Conservation (phyloP, 2,888 invertebrate genomes). For the Monochamus alternatus region DNA sequence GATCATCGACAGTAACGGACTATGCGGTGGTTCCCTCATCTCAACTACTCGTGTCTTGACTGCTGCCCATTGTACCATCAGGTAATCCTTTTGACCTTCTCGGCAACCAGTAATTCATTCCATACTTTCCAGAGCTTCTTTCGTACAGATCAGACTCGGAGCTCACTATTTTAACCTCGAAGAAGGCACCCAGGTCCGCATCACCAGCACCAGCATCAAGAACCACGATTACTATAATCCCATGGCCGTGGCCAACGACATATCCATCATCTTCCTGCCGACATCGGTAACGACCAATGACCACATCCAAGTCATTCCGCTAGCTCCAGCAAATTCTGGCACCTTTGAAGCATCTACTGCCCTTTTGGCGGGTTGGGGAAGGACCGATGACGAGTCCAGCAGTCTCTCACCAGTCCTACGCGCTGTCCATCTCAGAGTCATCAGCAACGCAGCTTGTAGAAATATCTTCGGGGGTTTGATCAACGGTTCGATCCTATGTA, state of each 20-base stretch:
- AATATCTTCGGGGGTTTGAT: slow-evolving; percentile 66
- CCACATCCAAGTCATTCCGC: slow-evolving; percentile 43
- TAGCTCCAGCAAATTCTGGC: slow-evolving; percentile 52
- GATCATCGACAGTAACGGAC: slow-evolving; percentile 70
- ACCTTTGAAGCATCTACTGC: slow-evolving; percentile 66
- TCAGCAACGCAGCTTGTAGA: slow-evolving; percentile 70
- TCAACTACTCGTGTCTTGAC: slow-evolving; percentile 71
- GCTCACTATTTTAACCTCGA: slow-evolving; percentile 20
- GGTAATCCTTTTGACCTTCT: neutral
- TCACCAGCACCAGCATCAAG: slow-evolving; percentile 35
- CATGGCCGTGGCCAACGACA: slow-evolving; percentile 45
- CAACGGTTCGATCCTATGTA: slow-evolving; percentile 70
- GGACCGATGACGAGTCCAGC: slow-evolving; percentile 64
- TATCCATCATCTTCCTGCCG: slow-evolving; percentile 50
- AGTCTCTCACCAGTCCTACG: slow-evolving; percentile 67
- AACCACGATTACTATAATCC: slow-evolving; percentile 49
- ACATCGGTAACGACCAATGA: slow-evolving; percentile 37
- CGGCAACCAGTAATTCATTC: neutral
- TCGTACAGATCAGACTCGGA: slow-evolving; percentile 10
- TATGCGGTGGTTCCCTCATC: slow-evolving; percentile 73
- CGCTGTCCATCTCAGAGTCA: slow-evolving; percentile 67
- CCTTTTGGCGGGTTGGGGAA: slow-evolving; percentile 72
- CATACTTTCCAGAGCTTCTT: neutral
- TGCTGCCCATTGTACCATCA: slow-evolving; percentile 71
- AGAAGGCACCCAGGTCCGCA: slow-evolving; percentile 56